phyloP scores from a whole-genome alignment of 2,113 vertebrate species.

The Microcebus ravelobensis region DNA sequence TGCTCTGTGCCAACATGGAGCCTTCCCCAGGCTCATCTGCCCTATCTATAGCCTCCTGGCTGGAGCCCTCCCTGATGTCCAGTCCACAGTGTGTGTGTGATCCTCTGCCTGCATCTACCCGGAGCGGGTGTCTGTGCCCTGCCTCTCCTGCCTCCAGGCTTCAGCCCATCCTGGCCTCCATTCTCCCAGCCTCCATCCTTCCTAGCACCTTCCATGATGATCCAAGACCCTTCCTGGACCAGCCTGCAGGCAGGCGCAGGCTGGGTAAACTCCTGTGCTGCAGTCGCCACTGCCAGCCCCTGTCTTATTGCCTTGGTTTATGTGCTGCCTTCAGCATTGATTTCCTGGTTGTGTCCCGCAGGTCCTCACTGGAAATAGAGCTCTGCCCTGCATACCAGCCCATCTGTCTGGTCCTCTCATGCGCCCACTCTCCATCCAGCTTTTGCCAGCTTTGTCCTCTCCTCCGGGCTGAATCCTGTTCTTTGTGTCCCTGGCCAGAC shows the following conservation, averaged over 20 bases:
- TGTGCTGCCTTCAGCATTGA: not conserved
- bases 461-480: not conserved
- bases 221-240: not conserved
- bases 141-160: not conserved
- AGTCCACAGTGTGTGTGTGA: not conserved
- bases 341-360: not conserved
- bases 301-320: not conserved
- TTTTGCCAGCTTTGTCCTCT: constrained; percentile 42
- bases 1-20: not conserved
- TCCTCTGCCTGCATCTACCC: not conserved
- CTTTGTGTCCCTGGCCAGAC: not conserved
- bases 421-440: accelerated
- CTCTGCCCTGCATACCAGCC: not conserved
- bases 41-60: not conserved
- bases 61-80: not conserved
- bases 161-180: not conserved
- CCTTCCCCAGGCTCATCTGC: not conserved
- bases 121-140: not conserved
- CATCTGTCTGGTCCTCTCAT: constrained; percentile 22
- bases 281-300: not conserved
- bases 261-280: not conserved
- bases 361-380: constrained; percentile 4
- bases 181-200: not conserved
- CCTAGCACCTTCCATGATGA: not conserved
- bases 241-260: not conserved